phyloP scores from a whole-genome alignment of 2,113 vertebrate species.

The Suricata suricatta region DNA sequence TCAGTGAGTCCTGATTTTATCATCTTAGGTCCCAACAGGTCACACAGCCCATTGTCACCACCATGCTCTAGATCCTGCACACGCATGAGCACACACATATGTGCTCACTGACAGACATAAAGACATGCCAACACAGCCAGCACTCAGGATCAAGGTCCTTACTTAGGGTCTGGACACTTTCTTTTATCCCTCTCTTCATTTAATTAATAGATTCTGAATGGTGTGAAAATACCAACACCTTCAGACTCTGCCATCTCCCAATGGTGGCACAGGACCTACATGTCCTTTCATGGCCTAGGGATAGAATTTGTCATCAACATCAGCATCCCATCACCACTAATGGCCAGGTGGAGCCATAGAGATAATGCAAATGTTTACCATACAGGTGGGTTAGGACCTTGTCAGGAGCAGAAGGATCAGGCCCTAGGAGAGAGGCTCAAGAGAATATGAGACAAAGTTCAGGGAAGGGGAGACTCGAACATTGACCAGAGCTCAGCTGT shows the following conservation, averaged over 20 bases:
- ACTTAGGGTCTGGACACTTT: neutral
- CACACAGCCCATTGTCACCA: neutral
- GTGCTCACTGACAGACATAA: neutral
- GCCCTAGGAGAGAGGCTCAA: neutral
- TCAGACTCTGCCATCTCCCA: neutral
- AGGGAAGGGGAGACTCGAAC: neutral
- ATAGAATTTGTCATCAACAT: neutral
- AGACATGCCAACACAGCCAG: neutral
- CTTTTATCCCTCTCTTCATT: neutral
- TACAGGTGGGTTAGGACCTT: neutral
- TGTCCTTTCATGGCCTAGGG: neutral
- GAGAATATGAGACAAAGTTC: neutral
- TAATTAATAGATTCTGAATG: neutral
- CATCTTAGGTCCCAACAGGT: no score
- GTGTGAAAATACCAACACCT: neutral
- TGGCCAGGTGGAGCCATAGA: neutral
- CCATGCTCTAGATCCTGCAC: neutral
- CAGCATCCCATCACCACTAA: neutral
- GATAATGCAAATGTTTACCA: neutral
- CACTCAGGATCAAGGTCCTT: neutral
- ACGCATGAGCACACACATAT: rapidly evolving
- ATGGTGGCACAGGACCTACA: rapidly evolving
- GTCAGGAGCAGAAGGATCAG: neutral
- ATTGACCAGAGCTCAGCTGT: neutral
- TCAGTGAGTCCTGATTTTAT: neutral